Evolutionary conservation across 2,113 vertebrate genomes (phyloP).

Genomic region (Ochotona curzoniae): DNA sequence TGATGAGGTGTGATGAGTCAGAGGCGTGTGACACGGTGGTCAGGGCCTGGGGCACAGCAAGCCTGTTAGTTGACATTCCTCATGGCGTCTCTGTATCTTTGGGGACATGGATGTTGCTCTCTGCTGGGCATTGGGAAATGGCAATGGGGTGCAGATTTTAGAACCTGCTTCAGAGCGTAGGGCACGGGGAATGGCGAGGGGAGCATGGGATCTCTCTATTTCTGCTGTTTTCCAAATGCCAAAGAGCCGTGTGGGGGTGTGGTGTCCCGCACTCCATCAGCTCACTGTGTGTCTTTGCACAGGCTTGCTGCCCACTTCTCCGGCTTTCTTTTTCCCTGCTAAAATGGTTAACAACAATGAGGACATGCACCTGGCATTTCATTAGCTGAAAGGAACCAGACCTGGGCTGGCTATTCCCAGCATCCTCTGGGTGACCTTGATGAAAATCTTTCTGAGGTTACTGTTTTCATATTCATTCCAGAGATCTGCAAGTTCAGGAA

Average conservation of each 20-base stretch:
- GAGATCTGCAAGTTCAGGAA: neutral
- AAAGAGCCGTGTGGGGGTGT: neutral
- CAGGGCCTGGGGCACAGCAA: neutral
- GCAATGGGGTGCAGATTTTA: neutral
- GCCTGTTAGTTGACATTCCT: neutral
- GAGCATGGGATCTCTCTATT: neutral
- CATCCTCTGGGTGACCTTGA: neutral
- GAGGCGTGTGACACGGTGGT: too few relatives aligned
- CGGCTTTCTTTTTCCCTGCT: neutral
- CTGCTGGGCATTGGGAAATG: neutral
- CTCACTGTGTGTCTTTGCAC: neutral
- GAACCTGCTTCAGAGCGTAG: neutral
- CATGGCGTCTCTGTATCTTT: neutral
- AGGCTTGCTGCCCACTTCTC: neutral
- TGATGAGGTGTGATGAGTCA: neutral
- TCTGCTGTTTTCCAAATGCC: neutral
- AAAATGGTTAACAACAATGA: slow-evolving; percentile 1
- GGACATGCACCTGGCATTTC: neutral
- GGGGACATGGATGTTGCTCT: neutral
- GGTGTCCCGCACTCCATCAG: neutral
- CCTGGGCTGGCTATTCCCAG: neutral
- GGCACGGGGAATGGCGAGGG: neutral
- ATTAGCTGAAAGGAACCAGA: neutral
- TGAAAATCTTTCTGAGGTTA: slow-evolving; percentile 2
- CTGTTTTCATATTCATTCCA: neutral